Percentiles rank a stretch among this genome's conserved stretches.
Conservation (phyloP, 1,140 invertebrate genomes). For the Elysia chlorotica region DNA sequence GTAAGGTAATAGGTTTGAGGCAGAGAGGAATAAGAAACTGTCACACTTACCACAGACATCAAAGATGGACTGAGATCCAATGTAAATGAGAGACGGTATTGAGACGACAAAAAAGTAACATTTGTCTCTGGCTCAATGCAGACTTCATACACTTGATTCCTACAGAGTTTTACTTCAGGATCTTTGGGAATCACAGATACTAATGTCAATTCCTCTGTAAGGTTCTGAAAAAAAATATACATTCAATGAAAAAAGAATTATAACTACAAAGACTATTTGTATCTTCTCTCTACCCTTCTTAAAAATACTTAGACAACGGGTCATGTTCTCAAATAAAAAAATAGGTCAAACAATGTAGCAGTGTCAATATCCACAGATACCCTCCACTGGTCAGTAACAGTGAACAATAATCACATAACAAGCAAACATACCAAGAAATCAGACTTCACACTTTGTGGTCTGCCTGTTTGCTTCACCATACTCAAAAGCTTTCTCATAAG, state of each 20-base stretch:
- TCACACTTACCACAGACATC: slow-evolving; percentile 69
- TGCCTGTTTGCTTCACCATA: no score
- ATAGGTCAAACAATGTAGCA: no score
- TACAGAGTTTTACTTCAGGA: slow-evolving; percentile 19
- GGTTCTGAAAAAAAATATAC: slow-evolving; percentile 26
- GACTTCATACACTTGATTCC: slow-evolving; percentile 34
- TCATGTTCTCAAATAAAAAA: no score
- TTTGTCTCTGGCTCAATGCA: slow-evolving; percentile 65
- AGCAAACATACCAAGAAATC: no score
- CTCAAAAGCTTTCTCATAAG: no score
- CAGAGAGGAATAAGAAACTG: no score
- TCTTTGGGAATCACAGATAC: slow-evolving; percentile 45
- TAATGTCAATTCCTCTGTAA: slow-evolving; percentile 39
- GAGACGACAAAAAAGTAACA: slow-evolving; percentile 66
- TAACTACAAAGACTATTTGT: background rate
- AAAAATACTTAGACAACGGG: no score
- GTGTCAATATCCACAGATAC: no score
- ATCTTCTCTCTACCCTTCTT: background rate
- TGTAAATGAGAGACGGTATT: slow-evolving; percentile 77
- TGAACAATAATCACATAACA: no score
- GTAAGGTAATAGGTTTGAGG: no score
- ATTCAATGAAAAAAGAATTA: background rate
- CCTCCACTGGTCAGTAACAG: no score
- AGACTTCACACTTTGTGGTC: no score
- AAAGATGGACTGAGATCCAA: slow-evolving; percentile 82